phyloP scores from a whole-genome alignment of 2,113 vertebrate species.

The Motacilla tschutschensis region DNA sequence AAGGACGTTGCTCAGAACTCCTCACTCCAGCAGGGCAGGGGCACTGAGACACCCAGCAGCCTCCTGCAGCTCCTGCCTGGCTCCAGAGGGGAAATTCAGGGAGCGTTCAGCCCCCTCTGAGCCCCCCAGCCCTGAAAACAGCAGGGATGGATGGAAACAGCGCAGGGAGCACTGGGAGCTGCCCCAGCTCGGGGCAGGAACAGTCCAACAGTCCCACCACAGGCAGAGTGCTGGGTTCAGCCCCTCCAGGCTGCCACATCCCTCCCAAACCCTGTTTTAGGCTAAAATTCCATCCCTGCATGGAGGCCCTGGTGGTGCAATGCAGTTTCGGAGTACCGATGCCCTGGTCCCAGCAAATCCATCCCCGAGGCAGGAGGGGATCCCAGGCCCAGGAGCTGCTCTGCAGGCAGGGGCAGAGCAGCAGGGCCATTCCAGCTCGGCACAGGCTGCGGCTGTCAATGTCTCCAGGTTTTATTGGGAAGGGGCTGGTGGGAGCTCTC shows the following conservation, averaged over 20 bases:
- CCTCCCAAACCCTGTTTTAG: neutral
- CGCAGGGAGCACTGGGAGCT: neutral
- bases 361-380: neutral
- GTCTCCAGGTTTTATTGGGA: neutral
- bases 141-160: rapidly evolving
- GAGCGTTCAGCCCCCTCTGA: neutral
- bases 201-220: neutral
- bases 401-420: neutral
- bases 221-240: rapidly evolving
- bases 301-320: rapidly evolving
- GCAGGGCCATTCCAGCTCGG: neutral
- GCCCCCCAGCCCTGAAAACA: rapidly evolving
- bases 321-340: rapidly evolving
- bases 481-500: neutral
- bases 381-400: neutral
- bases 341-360: rapidly evolving
- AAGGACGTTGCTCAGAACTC: neutral
- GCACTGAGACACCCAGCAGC: neutral
- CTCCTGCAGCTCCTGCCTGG: neutral
- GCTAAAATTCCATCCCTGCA: neutral
- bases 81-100: neutral
- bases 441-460: neutral
- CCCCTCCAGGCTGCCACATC: neutral
- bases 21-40: neutral
- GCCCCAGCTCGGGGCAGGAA: neutral